phyloP scores from a whole-genome alignment of 2,113 vertebrate species.

The Hepsetus odoe region DNA sequence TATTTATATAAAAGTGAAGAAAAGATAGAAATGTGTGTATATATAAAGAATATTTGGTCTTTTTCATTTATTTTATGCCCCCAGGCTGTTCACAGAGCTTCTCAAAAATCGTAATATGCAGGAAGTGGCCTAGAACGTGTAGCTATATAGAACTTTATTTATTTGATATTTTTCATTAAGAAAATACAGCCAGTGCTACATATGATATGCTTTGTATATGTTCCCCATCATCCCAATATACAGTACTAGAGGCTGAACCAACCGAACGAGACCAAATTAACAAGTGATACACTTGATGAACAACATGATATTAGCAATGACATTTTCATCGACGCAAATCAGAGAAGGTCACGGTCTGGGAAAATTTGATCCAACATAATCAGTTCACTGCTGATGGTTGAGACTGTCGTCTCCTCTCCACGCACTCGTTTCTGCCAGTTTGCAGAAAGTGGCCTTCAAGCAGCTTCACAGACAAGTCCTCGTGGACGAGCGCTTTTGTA shows the following conservation, averaged over 20 bases:
- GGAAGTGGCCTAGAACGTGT: too few species aligned
- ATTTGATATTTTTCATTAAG: too few species aligned
- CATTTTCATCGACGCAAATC: slow-evolving; percentile 31
- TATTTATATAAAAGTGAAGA: too few species aligned
- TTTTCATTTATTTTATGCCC: too few species aligned
- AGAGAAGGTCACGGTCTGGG: slow-evolving; percentile 16
- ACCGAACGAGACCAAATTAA: slow-evolving; percentile 8
- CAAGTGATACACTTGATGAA: slow-evolving; percentile 15
- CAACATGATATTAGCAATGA: slow-evolving; percentile 21
- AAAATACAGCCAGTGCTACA: background rate
- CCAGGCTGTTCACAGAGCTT: too few species aligned
- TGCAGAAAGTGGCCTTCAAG: slow-evolving; percentile 12
- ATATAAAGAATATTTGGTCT: too few species aligned
- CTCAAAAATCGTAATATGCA: too few species aligned
- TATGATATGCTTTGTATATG: background rate
- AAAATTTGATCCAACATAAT: slow-evolving; percentile 22
- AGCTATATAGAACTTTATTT: too few species aligned
- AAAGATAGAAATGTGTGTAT: too few species aligned
- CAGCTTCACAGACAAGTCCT: background rate
- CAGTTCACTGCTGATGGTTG: slow-evolving; percentile 1
- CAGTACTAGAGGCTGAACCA: background rate
- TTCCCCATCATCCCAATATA: background rate
- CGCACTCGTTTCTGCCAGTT: background rate
- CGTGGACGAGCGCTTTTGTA: background rate
- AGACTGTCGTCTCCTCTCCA: slow-evolving; percentile 14